Evolutionary conservation across 2,888 invertebrate species (phyloP), one percentile per base, ranked within the genome.

Genomic region (Aleiodes leptofemur): DNA sequence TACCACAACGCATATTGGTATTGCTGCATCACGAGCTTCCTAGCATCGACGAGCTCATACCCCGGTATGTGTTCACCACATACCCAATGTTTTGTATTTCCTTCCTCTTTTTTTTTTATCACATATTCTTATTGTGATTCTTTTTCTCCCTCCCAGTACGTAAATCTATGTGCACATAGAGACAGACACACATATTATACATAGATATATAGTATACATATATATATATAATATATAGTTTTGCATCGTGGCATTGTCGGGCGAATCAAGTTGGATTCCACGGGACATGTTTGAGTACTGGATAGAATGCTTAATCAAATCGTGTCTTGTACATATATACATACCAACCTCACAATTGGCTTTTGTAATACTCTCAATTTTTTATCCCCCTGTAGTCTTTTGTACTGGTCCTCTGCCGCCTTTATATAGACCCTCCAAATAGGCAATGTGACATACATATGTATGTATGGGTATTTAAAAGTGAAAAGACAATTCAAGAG

Each of bases 261-360:
- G 71, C 66, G 31, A 55, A 68, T 68, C 68, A 68, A 68, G 29
- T 68, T 68, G 64, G 48, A 51, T 72, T 29, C 76, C 82, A 77
- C 77, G 76, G 79, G 83, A 82, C 55, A 84, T 84, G 82, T 84
- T 84, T 84, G 72, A 68, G 86, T 85, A 85, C 87, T 86, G 85
- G 84, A 85, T 86, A 82, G 86, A 86, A 88, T 87, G 85, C 86
- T 84, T 86, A 88, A 88, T 86, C 87, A 87, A 87, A 86, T 86
- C 86, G 84, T 85, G 85, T 85, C 85, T 86, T 85, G 85, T 83
- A 83, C 84, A 23, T 23, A 23, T 84, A 84, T 85, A 85, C 57
- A 59, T 59, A 59, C 59, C 59, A 59, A 59, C 4, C 59, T 59
- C 31, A 31, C 59, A 59, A 59, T 59, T 31, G 59, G 31, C 59